Conservation (phyloP, 2,888 invertebrate species). For the Cephus pygmeus region DNA sequence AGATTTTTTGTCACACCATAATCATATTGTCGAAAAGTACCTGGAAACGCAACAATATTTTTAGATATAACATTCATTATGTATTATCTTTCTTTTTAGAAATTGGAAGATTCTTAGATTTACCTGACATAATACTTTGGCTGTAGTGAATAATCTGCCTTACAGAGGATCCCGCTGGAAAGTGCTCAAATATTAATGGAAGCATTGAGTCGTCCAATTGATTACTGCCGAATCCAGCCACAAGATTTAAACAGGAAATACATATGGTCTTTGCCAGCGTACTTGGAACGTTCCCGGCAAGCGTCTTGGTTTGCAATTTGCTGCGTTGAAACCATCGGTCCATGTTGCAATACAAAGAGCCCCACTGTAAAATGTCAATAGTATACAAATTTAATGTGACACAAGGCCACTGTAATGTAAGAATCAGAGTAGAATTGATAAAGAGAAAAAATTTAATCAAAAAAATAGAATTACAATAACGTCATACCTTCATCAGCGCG, state of each 20-base stretch:
- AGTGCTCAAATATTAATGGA: slow-evolving; percentile 59
- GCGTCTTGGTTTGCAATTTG: slow-evolving; percentile 53
- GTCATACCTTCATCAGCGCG: slow-evolving; percentile 54
- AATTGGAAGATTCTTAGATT: slow-evolving; percentile 16
- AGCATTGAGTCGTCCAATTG: slow-evolving; percentile 65
- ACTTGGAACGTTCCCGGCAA: slow-evolving; percentile 55
- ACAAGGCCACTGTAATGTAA: background rate
- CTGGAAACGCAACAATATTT: slow-evolving; percentile 54
- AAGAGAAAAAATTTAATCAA: background rate
- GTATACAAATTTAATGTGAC: slow-evolving; percentile 12
- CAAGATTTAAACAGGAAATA: slow-evolving; percentile 65
- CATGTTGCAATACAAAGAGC: slow-evolving; percentile 58
- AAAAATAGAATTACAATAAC: background rate
- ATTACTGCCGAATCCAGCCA: slow-evolving; percentile 66
- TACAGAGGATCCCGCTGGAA: slow-evolving; percentile 65
- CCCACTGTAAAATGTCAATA: slow-evolving; percentile 54
- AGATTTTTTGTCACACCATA: slow-evolving; percentile 69
- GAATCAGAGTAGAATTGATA: background rate
- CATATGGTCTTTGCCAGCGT: slow-evolving; percentile 61
- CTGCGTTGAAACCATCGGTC: slow-evolving; percentile 61
- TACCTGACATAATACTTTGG: slow-evolving; percentile 60
- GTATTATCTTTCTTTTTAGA: background rate
- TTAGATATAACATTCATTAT: background rate
- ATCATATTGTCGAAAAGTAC: slow-evolving; percentile 72
- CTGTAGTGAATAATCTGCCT: slow-evolving; percentile 63